Evolutionary conservation across 2,797 vertebrate species (phyloP).

Genomic region (Remorina albescens): DNA sequence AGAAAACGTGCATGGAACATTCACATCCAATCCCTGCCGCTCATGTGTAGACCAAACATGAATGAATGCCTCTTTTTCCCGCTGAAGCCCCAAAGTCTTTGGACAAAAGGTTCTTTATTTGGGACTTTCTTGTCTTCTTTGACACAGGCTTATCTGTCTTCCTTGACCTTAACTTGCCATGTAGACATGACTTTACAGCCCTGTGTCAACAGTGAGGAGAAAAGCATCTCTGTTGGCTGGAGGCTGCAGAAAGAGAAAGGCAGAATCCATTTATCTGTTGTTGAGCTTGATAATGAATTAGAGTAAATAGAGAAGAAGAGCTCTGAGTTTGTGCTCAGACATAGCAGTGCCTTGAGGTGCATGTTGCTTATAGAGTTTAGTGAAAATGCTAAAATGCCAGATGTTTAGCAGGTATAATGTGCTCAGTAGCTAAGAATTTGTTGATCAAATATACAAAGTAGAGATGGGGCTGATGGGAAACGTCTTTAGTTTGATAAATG

Average conservation of each 20-base stretch:
- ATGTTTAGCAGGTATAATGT: not conserved
- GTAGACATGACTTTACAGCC: slow-evolving; percentile 79
- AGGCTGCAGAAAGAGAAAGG: slow-evolving; percentile 24
- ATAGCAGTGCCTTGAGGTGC: not conserved
- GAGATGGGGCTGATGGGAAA: not conserved
- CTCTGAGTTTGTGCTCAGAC: not conserved
- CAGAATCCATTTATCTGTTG: slow-evolving; percentile 24
- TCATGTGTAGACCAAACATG: slow-evolving; percentile 36
- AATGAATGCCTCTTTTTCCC: slow-evolving; percentile 49
- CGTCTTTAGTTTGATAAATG: not conserved
- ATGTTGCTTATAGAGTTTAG: not conserved
- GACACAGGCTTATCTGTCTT: slow-evolving; percentile 78
- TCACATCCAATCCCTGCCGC: slow-evolving; percentile 27
- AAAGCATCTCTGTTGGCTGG: slow-evolving; percentile 58
- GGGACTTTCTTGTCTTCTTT: slow-evolving; percentile 68
- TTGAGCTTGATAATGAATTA: slow-evolving; percentile 15
- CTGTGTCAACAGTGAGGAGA: slow-evolving; percentile 75
- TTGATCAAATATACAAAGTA: not conserved
- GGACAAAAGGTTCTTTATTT: slow-evolving; percentile 81
- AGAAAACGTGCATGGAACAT: slow-evolving; percentile 31
- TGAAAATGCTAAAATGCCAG: not conserved
- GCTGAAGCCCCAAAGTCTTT: slow-evolving; percentile 46
- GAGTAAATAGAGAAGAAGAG: not conserved
- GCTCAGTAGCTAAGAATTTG: not conserved
- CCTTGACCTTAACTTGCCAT: slow-evolving; percentile 77